Percentiles rank a stretch among this genome's conserved stretches.
phyloP scores from a whole-genome alignment of 2,888 invertebrate genomes.

The Micropterix aruncella region DNA sequence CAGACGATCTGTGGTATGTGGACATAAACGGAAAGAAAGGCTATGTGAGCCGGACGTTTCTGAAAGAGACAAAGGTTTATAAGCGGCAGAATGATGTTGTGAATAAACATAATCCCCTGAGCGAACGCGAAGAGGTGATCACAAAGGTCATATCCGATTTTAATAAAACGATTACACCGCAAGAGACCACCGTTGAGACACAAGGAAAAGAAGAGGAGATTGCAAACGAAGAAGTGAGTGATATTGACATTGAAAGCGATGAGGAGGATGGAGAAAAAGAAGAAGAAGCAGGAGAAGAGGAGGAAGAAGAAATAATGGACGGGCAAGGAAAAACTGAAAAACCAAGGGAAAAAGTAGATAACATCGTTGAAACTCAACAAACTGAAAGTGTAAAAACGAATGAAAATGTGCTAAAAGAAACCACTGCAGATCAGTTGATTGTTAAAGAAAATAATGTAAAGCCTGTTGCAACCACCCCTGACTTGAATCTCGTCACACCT shows the following conservation, averaged over 20 bases:
- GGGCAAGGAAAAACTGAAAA: too few species aligned
- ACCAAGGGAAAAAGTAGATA: too few species aligned
- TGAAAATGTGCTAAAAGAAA: too few species aligned
- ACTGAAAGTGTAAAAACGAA: too few species aligned
- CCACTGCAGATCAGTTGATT: too few species aligned
- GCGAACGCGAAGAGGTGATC: not conserved
- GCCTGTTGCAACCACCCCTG: too few species aligned
- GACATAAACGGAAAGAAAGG: slow-evolving; percentile 54
- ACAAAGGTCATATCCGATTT: slow-evolving; percentile 1
- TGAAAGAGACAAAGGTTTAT: slow-evolving; percentile 45
- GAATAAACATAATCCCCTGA: not conserved
- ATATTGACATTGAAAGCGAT: slow-evolving; percentile 9
- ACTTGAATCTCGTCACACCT: too few species aligned
- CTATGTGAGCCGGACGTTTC: slow-evolving; percentile 42
- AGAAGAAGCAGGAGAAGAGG: too few species aligned
- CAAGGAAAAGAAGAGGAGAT: slow-evolving; percentile 13
- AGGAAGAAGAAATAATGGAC: too few species aligned
- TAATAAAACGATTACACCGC: not conserved
- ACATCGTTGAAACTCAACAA: too few species aligned
- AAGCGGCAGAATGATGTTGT: not conserved
- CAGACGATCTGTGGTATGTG: slow-evolving; percentile 48
- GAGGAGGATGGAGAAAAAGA: slow-evolving; percentile 4
- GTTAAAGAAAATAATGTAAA: too few species aligned
- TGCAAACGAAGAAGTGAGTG: slow-evolving; percentile 13
- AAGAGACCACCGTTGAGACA: slow-evolving; percentile 3